Evolutionary conservation across 2,797 vertebrate genomes (phyloP).

Genomic region (Lagorchestes hirsutus): DNA sequence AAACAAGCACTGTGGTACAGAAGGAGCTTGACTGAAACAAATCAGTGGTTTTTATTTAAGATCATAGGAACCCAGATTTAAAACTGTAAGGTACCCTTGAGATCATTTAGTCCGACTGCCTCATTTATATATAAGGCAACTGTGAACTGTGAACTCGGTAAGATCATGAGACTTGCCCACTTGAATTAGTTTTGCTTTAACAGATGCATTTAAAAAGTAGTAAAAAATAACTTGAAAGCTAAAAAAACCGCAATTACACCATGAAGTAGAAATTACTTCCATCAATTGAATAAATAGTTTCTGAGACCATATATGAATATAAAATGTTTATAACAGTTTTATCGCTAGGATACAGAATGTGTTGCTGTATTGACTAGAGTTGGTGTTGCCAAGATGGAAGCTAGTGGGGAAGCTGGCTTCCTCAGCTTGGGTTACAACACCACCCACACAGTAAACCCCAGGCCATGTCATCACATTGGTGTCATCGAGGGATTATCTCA

Average conservation of each 20-base stretch:
- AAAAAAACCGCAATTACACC: neutral
- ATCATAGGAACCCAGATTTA: neutral
- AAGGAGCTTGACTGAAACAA: neutral
- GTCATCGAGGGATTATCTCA: neutral
- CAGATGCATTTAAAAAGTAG: neutral
- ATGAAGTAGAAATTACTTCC: neutral
- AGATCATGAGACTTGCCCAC: neutral
- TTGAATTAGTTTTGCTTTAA: neutral
- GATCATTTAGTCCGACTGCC: neutral
- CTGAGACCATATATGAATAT: neutral
- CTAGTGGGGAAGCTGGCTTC: neutral
- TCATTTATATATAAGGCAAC: neutral
- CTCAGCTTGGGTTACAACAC: neutral
- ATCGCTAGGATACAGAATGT: neutral
- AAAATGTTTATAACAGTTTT: neutral
- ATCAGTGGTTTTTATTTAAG: neutral
- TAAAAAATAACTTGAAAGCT: neutral
- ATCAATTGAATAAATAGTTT: neutral
- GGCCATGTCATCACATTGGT: neutral
- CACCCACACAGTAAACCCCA: slow-evolving; percentile 6
- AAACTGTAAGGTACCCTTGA: neutral
- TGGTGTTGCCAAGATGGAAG: neutral
- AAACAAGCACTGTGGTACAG: neutral
- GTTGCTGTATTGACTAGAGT: neutral
- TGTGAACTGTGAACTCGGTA: too few species aligned